phyloP scores from a whole-genome alignment of 2,797 vertebrate species.

The Anableps anableps region DNA sequence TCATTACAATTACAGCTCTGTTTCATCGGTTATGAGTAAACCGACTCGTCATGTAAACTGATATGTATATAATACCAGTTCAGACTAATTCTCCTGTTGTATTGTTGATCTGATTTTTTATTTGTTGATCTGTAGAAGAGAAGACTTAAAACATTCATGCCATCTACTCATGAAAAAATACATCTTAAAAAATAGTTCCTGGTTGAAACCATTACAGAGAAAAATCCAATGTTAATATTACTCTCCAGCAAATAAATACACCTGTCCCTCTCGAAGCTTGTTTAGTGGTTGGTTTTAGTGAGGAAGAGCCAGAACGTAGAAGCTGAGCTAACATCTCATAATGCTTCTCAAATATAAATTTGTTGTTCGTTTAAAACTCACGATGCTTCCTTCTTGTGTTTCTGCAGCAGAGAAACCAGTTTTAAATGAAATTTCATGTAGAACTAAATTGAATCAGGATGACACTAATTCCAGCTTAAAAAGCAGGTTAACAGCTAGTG shows the following conservation, averaged over 20 bases:
- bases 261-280: background rate
- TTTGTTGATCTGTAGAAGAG: background rate
- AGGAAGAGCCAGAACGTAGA: background rate
- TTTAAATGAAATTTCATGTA: background rate
- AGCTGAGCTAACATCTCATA: background rate
- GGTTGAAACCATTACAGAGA: background rate
- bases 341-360: constrained; percentile 3
- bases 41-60: background rate
- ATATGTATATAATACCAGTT: background rate
- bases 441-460: background rate
- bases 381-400: background rate
- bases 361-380: background rate
- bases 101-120: background rate
- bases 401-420: background rate
- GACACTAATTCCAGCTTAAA: background rate
- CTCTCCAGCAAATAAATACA: constrained; percentile 8
- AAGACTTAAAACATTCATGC: background rate
- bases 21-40: background rate
- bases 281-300: background rate
- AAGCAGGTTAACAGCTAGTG: background rate
- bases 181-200: background rate
- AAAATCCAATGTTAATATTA: background rate
- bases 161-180: background rate
- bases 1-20: background rate
- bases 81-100: background rate